These are phyloP conservation scores for Drosophila dives DNA, from an alignment of 2,888 invertebrate species.

Conservation along the genomic window DNA sequence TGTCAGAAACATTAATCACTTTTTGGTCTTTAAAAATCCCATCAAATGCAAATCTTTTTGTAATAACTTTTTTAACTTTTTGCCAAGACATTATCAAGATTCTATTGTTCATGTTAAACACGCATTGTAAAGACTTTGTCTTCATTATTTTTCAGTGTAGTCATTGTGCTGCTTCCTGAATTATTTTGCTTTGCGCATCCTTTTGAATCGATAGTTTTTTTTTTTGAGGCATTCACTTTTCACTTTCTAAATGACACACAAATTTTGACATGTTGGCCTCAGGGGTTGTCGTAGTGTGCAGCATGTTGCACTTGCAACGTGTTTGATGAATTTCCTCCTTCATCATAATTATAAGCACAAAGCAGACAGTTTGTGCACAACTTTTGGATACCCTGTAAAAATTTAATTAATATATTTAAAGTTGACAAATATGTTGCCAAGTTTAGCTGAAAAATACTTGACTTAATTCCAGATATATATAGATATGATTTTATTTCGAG, in stretches of 20 bases:
- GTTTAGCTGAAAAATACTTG: background rate
- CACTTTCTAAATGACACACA: conserved; percentile 66
- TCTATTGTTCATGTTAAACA: conserved; percentile 11
- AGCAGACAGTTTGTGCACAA: conserved; percentile 3
- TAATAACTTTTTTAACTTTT: conserved; percentile 40
- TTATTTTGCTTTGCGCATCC: conserved; percentile 42
- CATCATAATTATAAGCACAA: conserved; percentile 69
- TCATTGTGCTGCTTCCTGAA: conserved; percentile 34
- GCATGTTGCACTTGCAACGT: conserved; percentile 5
- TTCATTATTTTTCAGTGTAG: conserved; percentile 57
- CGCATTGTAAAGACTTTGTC: background rate
- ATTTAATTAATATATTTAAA: background rate
- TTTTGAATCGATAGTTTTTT: conserved; percentile 35
- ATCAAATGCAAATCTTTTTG: conserved; percentile 46
- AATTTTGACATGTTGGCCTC: conserved; percentile 48
- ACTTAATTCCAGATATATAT: background rate
- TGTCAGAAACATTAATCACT: conserved; percentile 67
- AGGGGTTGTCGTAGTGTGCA: conserved; percentile 14
- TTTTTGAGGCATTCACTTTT: conserved; percentile 41
- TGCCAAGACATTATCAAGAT: conserved; percentile 40
- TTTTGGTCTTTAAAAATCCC: conserved; percentile 57
- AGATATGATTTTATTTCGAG: too few species aligned
- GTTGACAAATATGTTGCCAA: background rate
- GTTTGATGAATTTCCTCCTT: conserved; percentile 48
- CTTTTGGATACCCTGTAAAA: conserved; percentile 3